Conservation (phyloP, 2,113 vertebrate genomes). For the Mastomys coucha region DNA sequence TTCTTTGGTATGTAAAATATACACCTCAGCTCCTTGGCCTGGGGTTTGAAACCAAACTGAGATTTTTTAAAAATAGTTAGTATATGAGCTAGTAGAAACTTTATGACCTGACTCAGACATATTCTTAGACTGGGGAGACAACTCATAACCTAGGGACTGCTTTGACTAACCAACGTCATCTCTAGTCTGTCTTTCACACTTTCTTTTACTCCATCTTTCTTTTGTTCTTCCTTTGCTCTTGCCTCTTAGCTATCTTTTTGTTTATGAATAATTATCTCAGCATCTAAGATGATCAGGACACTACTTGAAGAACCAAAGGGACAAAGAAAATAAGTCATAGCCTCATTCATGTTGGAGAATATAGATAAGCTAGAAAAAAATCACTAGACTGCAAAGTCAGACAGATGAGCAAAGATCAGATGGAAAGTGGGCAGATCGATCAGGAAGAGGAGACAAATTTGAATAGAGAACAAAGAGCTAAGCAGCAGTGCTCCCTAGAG, state of each 20-base stretch:
- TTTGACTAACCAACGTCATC: background rate
- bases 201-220: background rate
- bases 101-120: background rate
- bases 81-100: background rate
- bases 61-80: background rate
- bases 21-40: too few species aligned
- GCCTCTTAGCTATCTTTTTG: background rate
- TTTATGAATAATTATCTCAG: constrained; percentile 9
- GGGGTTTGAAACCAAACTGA: too few species aligned
- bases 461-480: background rate
- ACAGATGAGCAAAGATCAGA: constrained; percentile 3
- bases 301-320: background rate
- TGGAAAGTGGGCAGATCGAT: background rate
- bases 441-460: too few species aligned
- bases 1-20: too few species aligned
- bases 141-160: constrained; percentile 14
- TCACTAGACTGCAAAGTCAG: constrained; percentile 50
- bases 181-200: background rate
- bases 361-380: background rate
- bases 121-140: background rate
- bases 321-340: background rate
- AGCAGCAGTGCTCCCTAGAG: background rate
- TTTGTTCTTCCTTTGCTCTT: background rate
- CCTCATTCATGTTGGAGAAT: background rate
- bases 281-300: background rate